phyloP scores from a whole-genome alignment of 2,888 invertebrate genomes.

The Stegana nigrithorax region DNA sequence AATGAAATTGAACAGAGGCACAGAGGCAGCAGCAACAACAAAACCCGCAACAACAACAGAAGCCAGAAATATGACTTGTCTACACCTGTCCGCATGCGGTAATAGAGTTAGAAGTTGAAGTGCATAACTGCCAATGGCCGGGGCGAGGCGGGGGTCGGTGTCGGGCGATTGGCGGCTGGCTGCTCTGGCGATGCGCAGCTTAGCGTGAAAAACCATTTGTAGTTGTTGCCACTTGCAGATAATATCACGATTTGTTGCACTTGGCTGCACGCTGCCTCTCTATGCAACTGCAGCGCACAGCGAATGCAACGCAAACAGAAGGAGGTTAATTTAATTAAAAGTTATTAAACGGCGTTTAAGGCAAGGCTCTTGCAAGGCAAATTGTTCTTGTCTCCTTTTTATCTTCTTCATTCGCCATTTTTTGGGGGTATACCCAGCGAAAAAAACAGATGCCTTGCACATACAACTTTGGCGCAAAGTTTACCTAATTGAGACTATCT shows the following conservation, averaged over 20 bases:
- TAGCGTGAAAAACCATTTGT: conserved; percentile 15
- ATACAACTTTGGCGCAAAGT: no score
- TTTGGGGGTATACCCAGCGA: no score
- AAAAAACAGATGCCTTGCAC: no score
- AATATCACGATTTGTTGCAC: conserved; percentile 18
- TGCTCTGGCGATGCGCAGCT: neutral
- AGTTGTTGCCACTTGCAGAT: conserved; percentile 14
- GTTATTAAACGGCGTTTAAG: conserved; percentile 46
- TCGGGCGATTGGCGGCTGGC: neutral
- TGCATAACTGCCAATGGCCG: no score
- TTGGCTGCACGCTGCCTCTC: no score
- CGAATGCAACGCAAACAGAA: conserved; percentile 49
- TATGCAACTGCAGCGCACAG: no score
- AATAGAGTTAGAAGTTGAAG: no score
- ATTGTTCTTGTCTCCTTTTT: no score
- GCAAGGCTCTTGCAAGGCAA: no score
- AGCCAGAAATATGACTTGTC: conserved; percentile 6
- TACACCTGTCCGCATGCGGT: conserved; percentile 16
- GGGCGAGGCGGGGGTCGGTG: neutral
- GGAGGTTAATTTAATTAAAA: conserved; percentile 61
- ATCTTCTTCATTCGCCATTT: no score
- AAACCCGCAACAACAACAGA: neutral
- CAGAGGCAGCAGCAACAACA: neutral
- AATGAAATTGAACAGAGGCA: neutral
- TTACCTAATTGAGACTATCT: no score